phyloP scores from a whole-genome alignment of 1,140 invertebrate species.

The Cyclina sinensis region DNA sequence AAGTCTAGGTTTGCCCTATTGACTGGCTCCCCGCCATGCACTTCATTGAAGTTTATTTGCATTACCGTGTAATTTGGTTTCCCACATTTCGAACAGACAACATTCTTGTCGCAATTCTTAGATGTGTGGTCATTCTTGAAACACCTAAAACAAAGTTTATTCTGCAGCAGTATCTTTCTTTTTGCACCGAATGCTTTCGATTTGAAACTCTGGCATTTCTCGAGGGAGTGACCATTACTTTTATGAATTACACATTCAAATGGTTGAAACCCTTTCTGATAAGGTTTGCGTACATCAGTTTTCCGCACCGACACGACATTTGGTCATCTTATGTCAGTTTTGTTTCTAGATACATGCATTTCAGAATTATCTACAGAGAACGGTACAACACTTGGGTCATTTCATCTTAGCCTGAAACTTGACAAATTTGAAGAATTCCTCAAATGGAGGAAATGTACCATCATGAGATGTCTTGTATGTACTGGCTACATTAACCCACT shows the following conservation, averaged over 20 bases:
- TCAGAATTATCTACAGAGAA: neutral
- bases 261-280: no score
- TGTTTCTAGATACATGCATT: neutral
- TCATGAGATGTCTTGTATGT: slow-evolving; percentile 63
- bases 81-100: slow-evolving; percentile 39
- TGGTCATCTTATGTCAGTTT: neutral
- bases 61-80: slow-evolving; percentile 9
- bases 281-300: no score
- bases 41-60: neutral
- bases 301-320: no score
- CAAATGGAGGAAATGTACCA: slow-evolving; percentile 61
- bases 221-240: slow-evolving; percentile 15
- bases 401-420: slow-evolving; percentile 20
- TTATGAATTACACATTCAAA: slow-evolving; percentile 17
- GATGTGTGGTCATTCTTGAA: slow-evolving; percentile 32
- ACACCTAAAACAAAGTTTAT: slow-evolving; percentile 50
- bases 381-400: slow-evolving; percentile 51
- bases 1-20: neutral
- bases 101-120: slow-evolving; percentile 3
- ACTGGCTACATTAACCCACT: slow-evolving; percentile 61
- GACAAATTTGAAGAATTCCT: slow-evolving; percentile 28
- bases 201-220: neutral
- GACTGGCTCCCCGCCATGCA: neutral
- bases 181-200: neutral
- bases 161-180: neutral